A percentile compares a stretch with the other conserved stretches of the same genome.
Conservation (phyloP, 2,888 invertebrate genomes). For the Hymenopus coronatus region DNA sequence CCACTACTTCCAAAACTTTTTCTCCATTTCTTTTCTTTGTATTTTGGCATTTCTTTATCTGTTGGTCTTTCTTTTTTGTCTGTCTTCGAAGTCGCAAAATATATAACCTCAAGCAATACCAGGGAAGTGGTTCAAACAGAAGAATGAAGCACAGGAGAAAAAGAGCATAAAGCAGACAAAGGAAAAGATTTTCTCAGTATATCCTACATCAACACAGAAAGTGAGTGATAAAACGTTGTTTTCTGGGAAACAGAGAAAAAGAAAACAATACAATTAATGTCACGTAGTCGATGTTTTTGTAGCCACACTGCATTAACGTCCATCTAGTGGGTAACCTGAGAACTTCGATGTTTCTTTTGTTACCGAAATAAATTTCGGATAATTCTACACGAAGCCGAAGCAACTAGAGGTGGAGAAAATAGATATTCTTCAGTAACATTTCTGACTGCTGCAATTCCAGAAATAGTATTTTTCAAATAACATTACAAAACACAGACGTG, state of each 20-base stretch:
- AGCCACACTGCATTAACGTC: too few relatives aligned
- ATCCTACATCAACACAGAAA: neutral
- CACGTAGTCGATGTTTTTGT: too few relatives aligned
- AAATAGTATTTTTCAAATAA: too few relatives aligned
- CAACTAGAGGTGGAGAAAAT: too few relatives aligned
- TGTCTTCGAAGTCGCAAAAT: neutral
- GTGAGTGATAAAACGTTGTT: neutral
- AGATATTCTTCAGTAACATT: too few relatives aligned
- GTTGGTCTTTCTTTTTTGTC: neutral
- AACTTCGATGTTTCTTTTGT: too few relatives aligned
- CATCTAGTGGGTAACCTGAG: too few relatives aligned
- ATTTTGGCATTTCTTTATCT: neutral
- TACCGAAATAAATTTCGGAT: too few relatives aligned
- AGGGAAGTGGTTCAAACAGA: neutral
- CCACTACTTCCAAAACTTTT: neutral
- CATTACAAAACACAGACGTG: too few relatives aligned
- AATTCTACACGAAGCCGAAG: too few relatives aligned
- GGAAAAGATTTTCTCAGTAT: neutral
- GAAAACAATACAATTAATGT: too few relatives aligned
- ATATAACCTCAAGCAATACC: neutral
- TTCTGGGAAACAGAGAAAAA: neutral
- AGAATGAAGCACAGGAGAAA: neutral
- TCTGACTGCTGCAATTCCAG: too few relatives aligned
- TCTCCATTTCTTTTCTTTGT: neutral
- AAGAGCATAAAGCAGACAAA: neutral